Evolutionary conservation across 2,888 invertebrate genomes (phyloP).

Genomic region (Epiblema foenella): DNA sequence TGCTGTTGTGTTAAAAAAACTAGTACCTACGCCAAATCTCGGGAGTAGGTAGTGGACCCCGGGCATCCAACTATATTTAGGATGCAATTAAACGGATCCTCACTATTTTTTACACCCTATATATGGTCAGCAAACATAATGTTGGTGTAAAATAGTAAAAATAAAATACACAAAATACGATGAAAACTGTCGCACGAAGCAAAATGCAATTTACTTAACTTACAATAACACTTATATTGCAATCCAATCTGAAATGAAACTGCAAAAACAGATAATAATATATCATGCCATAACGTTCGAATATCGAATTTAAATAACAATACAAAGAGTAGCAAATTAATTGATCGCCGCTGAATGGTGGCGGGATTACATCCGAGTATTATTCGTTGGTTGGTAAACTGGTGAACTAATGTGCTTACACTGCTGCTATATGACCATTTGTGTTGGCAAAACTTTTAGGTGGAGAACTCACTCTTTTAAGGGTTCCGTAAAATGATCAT

Average conservation of each 20-base stretch:
- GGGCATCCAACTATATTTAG: too few relatives aligned
- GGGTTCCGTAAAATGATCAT: too few relatives aligned
- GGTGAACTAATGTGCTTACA: slow-evolving; percentile 50
- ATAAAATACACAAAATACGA: not conserved
- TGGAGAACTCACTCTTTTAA: slow-evolving; percentile 8
- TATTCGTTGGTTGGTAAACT: slow-evolving; percentile 51
- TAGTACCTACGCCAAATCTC: too few relatives aligned
- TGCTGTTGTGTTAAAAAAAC: too few relatives aligned
- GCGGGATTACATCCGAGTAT: slow-evolving; percentile 50
- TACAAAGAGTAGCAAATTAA: slow-evolving; percentile 41
- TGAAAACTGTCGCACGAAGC: not conserved
- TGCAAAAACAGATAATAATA: slow-evolving; percentile 8
- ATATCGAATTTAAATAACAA: slow-evolving; percentile 39
- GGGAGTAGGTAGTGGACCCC: too few relatives aligned
- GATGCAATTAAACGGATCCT: too few relatives aligned
- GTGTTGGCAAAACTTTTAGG: not conserved
- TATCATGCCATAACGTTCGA: slow-evolving; percentile 8
- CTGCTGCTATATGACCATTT: slow-evolving; percentile 30
- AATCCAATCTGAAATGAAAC: slow-evolving; percentile 4
- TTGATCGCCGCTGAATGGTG: slow-evolving; percentile 49
- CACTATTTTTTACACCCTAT: too few relatives aligned
- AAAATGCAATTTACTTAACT: slow-evolving; percentile 13
- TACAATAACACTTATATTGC: not conserved
- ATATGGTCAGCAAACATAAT: not conserved
- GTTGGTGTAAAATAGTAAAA: not conserved